Evolutionary conservation across 2,797 vertebrate genomes (phyloP).

Genomic region (Clarias pachynema): DNA sequence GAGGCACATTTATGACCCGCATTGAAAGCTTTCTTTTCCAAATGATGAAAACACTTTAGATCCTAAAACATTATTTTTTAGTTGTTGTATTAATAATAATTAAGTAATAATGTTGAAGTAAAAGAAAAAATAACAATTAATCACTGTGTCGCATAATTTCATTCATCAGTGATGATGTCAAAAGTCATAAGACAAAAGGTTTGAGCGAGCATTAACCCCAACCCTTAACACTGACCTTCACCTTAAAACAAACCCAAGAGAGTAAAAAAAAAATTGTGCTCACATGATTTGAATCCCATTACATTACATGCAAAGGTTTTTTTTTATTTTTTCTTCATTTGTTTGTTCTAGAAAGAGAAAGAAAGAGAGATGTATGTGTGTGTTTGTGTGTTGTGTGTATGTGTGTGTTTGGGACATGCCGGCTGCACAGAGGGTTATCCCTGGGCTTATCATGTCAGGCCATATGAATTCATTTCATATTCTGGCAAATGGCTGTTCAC

Average conservation of each 20-base stretch:
- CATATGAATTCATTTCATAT: constrained; percentile 82
- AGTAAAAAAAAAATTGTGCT: not conserved
- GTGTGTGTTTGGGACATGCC: constrained; percentile 37
- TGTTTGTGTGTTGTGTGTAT: constrained; percentile 61
- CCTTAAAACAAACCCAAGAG: not conserved
- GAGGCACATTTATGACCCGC: not conserved
- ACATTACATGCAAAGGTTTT: not conserved
- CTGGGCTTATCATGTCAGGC: constrained; percentile 77
- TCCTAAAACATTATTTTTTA: not conserved
- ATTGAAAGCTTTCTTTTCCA: not conserved
- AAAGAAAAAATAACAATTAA: not conserved
- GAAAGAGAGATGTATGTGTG: constrained; percentile 18
- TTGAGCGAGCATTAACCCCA: too few relatives aligned
- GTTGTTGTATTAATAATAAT: not conserved
- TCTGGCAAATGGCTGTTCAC: constrained; percentile 78
- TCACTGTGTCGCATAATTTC: not conserved
- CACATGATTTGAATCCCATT: not conserved
- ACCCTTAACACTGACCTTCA: not conserved
- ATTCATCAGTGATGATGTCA: not conserved
- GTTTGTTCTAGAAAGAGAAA: not conserved
- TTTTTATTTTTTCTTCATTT: not conserved
- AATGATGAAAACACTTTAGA: not conserved
- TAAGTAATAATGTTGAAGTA: too few relatives aligned
- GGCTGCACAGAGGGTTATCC: constrained; percentile 69
- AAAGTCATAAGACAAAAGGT: not conserved